Evolutionary conservation across 2,113 vertebrate genomes (phyloP), one percentile per base, ranked within the genome.

Genomic region (Cariama cristata): DNA sequence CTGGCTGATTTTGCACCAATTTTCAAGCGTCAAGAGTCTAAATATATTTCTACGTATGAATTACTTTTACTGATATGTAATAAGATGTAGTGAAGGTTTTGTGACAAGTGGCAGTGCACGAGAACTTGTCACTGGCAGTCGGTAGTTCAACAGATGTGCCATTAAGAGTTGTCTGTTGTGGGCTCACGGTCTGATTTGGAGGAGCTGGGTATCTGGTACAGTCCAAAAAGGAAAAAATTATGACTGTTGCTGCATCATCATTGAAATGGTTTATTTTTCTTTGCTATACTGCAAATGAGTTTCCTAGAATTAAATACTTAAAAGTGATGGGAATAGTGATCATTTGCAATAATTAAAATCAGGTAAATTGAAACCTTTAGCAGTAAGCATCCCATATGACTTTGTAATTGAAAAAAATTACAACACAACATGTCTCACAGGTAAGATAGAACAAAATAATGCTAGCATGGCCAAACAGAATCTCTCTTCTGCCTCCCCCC

Each of bases 281-380:
- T 95, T 74, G 47, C 76, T 81, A 1, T 11, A 27, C 55, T 89
- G 38, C 56, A 90, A 90, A 93, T 86, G 35, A 87, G 62, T 76
- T 77, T 85, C 27, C 63, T 90, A 56, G 59, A 93, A 83, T 77
- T 88, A 82, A 96, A 86, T 69, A 63, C 76, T 84, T 91, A 71
- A 64, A 89, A 67, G 53, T 92, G 90, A 89, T 63, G 76, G 73
- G 74, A 94, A 33, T 55, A 85, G 71, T 13, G 89, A 72, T 28
- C 33, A 42, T 96, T 93, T 79, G 52, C 69, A 80, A 21, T 91
- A 79, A 93, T 82, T 96, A 68, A 81, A 79, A 85, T 87, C 30
- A 56, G n/a, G 60, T 69, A 89, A 96, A 93, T 82, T 72, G 86
- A 72, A 93, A 62, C 52, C 84, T 81, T 85, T 79, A 55, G 40